A percentile compares a stretch with the other conserved stretches of the same genome.
Conservation (phyloP, 2,113 vertebrate species). For the Mionectes macconnelli region DNA sequence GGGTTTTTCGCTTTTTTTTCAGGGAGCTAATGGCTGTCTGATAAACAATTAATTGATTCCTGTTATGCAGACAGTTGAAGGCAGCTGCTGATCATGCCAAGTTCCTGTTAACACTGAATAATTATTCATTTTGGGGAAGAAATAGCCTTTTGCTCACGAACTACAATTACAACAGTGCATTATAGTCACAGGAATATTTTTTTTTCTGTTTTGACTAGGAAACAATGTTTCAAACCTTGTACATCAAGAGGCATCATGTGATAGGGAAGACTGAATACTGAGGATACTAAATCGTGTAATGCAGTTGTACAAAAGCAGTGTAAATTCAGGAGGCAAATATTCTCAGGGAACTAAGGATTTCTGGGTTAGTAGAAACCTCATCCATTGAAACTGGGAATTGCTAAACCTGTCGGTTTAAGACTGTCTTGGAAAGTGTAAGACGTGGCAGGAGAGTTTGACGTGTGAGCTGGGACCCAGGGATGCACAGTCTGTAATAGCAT, state of each 20-base stretch:
- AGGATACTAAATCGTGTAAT: not conserved
- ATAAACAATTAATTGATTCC: not conserved
- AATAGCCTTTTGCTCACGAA: not conserved
- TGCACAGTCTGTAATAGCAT: not conserved
- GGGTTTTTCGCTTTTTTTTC: not conserved
- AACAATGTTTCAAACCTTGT: not conserved
- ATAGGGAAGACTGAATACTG: not conserved
- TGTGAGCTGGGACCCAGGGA: not conserved
- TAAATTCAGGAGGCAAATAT: not conserved
- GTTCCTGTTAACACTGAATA: not conserved
- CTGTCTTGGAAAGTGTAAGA: not conserved
- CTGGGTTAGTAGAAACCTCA: not conserved
- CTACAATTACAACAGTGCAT: not conserved
- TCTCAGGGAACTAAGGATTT: not conserved
- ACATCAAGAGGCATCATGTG: not conserved
- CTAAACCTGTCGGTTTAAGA: not conserved
- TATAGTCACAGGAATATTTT: not conserved
- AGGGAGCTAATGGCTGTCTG: not conserved
- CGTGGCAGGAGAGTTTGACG: not conserved
- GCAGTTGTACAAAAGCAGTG: not conserved
- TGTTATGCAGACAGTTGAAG: not conserved
- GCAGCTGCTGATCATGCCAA: not conserved
- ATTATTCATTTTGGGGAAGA: not conserved
- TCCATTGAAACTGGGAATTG: not conserved
- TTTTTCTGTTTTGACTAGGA: not conserved